Conservation (phyloP, 2,797 vertebrate genomes). For the Neosilurus mollespiculum region DNA sequence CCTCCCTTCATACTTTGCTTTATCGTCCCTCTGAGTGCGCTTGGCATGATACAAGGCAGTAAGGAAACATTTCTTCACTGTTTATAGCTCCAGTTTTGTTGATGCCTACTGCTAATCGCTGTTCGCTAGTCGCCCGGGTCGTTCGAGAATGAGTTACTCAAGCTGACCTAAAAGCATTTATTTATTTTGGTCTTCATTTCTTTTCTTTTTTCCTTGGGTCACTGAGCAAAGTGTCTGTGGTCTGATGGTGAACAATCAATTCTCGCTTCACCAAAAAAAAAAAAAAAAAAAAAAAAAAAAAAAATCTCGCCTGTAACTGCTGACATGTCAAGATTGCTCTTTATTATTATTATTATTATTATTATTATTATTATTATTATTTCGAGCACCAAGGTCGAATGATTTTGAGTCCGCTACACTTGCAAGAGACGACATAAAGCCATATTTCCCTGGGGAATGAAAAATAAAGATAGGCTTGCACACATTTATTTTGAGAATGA, state of each 20-base stretch:
- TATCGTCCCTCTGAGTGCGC: constrained; percentile 69
- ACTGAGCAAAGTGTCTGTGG: constrained; percentile 72
- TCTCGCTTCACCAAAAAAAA: constrained; percentile 72
- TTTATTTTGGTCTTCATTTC: neutral
- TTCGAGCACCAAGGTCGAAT: constrained; percentile 67
- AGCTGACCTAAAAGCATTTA: no score
- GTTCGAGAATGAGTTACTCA: constrained; percentile 65
- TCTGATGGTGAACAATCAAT: constrained; percentile 78
- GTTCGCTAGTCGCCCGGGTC: constrained; percentile 73
- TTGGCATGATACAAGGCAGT: constrained; percentile 66
- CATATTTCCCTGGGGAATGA: constrained; percentile 73
- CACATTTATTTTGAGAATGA: constrained; percentile 58
- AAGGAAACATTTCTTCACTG: constrained; percentile 64
- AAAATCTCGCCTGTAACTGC: constrained; percentile 76
- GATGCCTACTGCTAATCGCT: constrained; percentile 69
- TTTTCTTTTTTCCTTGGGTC: constrained; percentile 64
- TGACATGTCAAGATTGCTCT: constrained; percentile 71
- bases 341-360: constrained; percentile 26
- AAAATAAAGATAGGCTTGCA: constrained; percentile 58
- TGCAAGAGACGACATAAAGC: constrained; percentile 73
- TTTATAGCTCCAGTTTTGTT: constrained; percentile 65
- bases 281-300: constrained; percentile 57
- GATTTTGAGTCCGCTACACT: constrained; percentile 61
- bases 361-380: constrained; percentile 18
- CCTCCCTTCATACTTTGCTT: constrained; percentile 66